phyloP scores from a whole-genome alignment of 2,113 vertebrate species.

The Phyllostomus discolor region DNA sequence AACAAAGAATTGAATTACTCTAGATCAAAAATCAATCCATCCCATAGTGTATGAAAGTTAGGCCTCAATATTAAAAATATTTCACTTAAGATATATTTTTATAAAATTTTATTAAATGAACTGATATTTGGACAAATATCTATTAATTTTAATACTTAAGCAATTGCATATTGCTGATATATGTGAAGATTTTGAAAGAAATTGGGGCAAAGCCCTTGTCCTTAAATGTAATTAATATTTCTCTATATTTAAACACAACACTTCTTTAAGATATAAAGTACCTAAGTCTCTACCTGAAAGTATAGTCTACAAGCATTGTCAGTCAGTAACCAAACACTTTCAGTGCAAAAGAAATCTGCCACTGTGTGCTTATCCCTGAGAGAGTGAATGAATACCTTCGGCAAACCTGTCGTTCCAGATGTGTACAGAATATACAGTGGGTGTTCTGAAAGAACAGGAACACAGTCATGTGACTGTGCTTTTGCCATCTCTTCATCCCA shows the following conservation, averaged over 20 bases:
- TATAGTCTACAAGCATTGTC: background rate
- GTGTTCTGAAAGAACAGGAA: conserved; percentile 88
- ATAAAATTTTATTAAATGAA: background rate
- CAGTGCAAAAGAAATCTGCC: background rate
- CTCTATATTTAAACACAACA: background rate
- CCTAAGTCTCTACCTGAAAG: background rate
- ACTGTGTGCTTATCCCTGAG: background rate
- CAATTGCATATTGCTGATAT: background rate
- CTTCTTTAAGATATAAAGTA: background rate
- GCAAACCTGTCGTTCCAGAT: conserved; percentile 94
- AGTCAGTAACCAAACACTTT: conserved; percentile 44
- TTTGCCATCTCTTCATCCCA: conserved; percentile 93
- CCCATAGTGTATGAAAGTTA: background rate
- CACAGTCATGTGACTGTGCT: conserved; percentile 86
- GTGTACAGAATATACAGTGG: conserved; percentile 97
- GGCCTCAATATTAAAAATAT: background rate
- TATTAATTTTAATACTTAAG: background rate
- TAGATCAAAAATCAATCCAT: conserved; percentile 5
- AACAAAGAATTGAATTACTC: background rate
- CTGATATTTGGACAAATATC: background rate
- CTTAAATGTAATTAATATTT: background rate
- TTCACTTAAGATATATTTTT: background rate
- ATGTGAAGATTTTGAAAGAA: background rate
- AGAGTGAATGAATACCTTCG: conserved; percentile 85
- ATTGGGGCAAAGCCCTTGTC: background rate